phyloP scores from a whole-genome alignment of 2,888 invertebrate genomes.

The Pseudoips prasinana region DNA sequence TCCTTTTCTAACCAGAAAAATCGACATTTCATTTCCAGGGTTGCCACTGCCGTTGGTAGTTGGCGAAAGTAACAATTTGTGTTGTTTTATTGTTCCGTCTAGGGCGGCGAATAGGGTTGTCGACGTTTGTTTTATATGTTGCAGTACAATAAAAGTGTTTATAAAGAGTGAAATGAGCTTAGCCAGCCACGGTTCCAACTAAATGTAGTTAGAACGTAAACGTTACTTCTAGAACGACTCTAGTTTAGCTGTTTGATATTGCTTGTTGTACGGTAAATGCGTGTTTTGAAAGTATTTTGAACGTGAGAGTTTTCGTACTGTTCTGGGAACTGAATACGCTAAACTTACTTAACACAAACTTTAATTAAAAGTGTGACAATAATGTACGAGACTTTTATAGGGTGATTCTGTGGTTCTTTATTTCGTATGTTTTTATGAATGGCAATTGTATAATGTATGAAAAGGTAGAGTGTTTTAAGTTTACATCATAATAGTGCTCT shows the following conservation, averaged over 20 bases:
- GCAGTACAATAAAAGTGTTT: conserved; percentile 30
- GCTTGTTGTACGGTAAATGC: no score
- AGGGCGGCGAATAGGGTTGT: conserved; percentile 34
- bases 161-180: conserved; percentile 34
- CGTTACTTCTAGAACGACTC: conserved; percentile 16
- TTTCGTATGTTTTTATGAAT: no score
- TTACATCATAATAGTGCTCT: no score
- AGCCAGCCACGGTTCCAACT: conserved; percentile 14
- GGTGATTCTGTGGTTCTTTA: no score
- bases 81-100: conserved; percentile 36
- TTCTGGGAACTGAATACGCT: no score
- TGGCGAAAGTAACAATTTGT: conserved; percentile 36
- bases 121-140: conserved; percentile 37
- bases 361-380: no score
- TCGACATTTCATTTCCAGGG: conserved; percentile 36
- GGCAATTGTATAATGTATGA: no score
- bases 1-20: conserved; percentile 12
- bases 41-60: conserved; percentile 20
- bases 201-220: conserved; percentile 18
- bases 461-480: no score
- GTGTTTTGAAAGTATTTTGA: no score
- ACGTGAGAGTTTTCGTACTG: no score
- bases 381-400: no score
- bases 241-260: conserved; percentile 7
- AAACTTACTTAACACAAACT: no score